Percentiles rank a stretch among this genome's conserved stretches.
These are phyloP conservation scores for Strongylocentrotus purpuratus DNA, from an alignment of 35 echinoderm and acorn worm genomes.

Conservation along the genomic window DNA sequence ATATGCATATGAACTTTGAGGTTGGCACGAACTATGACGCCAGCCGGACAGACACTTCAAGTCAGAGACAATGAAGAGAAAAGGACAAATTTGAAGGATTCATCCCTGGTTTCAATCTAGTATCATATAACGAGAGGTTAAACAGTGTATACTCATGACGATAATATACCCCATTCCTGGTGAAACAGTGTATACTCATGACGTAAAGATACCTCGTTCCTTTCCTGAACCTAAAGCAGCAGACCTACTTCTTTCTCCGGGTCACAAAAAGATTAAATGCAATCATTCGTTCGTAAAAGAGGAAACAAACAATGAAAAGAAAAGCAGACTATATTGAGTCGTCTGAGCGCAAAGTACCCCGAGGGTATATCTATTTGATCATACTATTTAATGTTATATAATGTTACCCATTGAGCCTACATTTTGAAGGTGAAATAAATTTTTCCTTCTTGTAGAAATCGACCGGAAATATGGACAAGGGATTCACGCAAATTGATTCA, in stretches of 20 bases:
- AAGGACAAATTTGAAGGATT: background rate
- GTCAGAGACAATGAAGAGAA: background rate
- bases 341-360: background rate
- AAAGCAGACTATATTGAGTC: background rate
- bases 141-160: background rate
- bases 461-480: slow-evolving; percentile 1
- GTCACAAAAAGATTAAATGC: background rate
- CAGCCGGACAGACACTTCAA: background rate
- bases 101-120: background rate
- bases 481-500: background rate
- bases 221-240: background rate
- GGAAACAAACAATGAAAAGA: background rate
- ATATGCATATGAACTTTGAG: background rate
- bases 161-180: no score
- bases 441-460: background rate
- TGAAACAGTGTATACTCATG: background rate
- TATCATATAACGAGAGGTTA: background rate
- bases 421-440: background rate
- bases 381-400: background rate
- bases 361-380: background rate
- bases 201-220: background rate
- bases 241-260: background rate
- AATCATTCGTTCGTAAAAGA: background rate
- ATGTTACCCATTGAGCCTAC: background rate
- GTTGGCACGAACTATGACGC: background rate